Evolutionary conservation across 2,797 vertebrate genomes (phyloP).

Genomic region (Sebastes vulpes): DNA sequence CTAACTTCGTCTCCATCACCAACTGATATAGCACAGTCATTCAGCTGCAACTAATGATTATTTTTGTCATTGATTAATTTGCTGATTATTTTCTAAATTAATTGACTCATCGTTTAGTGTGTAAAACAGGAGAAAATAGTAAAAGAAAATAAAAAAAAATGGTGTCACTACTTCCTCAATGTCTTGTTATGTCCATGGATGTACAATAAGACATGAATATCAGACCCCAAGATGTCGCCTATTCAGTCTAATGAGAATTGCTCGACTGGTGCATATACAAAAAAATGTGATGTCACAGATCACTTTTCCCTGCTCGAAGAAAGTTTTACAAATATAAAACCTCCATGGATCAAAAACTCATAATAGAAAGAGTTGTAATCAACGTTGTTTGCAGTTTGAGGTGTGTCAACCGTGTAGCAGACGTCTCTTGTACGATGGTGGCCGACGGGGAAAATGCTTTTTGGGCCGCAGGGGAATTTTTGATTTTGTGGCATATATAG

Average conservation of each 20-base stretch:
- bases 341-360: no score
- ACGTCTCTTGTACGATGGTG: no score
- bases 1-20: not conserved
- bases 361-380: no score
- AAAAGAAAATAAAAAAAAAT: not conserved
- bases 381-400: no score
- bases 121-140: not conserved
- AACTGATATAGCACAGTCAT: not conserved
- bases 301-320: accelerated
- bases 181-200: not conserved
- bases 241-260: no score
- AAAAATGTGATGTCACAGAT: no score
- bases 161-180: not conserved
- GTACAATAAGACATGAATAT: no score
- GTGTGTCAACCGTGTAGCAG: no score
- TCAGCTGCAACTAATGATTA: not conserved
- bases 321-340: no score
- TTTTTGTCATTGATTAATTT: not conserved
- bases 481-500: no score
- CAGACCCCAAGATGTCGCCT: accelerated
- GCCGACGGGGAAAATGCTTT: accelerated
- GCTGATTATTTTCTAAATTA: not conserved
- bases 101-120: not conserved
- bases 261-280: no score
- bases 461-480: no score